Evolutionary conservation across 2,797 vertebrate species (phyloP).

Genomic region (Masticophis lateralis): DNA sequence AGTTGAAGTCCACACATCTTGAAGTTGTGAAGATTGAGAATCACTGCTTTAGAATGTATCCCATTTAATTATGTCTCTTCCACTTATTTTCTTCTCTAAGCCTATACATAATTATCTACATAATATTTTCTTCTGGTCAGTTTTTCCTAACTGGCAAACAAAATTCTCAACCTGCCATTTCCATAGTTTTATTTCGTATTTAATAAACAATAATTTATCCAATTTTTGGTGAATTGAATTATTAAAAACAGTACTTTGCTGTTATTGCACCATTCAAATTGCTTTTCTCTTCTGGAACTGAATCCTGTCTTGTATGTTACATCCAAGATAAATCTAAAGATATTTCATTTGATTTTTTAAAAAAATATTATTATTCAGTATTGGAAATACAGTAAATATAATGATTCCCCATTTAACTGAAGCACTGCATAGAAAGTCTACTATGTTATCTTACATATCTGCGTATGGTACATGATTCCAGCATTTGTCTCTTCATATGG

Average conservation of each 20-base stretch:
- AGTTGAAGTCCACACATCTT: neutral
- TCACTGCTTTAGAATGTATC: neutral
- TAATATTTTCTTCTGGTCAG: neutral
- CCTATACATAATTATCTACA: neutral
- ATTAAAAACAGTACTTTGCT: neutral
- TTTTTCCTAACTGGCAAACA: neutral
- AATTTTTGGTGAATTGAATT: neutral
- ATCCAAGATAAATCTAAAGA: neutral
- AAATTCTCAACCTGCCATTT: neutral
- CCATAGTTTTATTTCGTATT: neutral
- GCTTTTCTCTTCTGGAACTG: neutral
- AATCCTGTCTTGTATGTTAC: neutral
- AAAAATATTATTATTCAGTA: neutral
- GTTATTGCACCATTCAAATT: neutral
- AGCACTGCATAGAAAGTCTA: neutral
- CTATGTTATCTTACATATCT: neutral
- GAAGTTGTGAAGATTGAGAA: neutral
- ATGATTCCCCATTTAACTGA: neutral
- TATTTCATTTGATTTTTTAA: neutral
- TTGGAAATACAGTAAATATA: neutral
- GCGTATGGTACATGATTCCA: neutral
- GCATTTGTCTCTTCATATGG: neutral
- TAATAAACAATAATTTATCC: neutral
- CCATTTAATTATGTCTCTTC: neutral
- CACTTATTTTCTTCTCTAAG: neutral